These are phyloP conservation scores for Neodiprion virginianus DNA, from an alignment of 1,140 invertebrate species.

Conservation along the genomic window DNA sequence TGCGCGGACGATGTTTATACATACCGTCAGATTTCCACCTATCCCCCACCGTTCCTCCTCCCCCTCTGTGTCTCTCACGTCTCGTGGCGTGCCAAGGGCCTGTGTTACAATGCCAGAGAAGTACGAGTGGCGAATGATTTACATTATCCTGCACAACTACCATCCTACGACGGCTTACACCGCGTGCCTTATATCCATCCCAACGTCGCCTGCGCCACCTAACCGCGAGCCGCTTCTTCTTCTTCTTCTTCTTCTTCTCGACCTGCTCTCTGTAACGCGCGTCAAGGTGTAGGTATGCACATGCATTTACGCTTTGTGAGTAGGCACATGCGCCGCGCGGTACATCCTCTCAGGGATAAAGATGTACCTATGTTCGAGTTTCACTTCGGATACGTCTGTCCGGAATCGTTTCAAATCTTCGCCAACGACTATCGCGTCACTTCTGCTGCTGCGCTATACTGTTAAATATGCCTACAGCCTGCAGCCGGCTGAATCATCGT, in stretches of 20 bases:
- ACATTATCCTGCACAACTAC: conserved; percentile 24
- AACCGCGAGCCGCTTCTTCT: not conserved
- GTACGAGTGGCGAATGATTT: conserved; percentile 27
- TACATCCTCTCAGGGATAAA: not conserved
- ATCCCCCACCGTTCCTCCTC: not conserved
- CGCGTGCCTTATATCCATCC: not conserved
- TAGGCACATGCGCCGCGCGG: not conserved
- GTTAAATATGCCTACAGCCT: no score
- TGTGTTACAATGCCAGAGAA: conserved; percentile 28
- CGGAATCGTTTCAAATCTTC: no score
- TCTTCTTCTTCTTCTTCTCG: not conserved
- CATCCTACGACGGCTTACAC: not conserved
- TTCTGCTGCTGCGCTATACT: no score
- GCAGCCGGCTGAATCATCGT: no score
- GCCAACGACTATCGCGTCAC: no score
- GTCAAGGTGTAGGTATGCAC: not conserved
- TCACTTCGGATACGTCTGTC: not conserved
- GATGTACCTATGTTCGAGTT: not conserved
- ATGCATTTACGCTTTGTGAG: no score
- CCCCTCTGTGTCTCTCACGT: not conserved
- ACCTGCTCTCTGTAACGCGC: not conserved
- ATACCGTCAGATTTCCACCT: not conserved
- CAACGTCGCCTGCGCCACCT: not conserved
- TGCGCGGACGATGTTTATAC: not conserved
- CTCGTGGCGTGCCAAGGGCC: conserved; percentile 13